A percentile compares a stretch with the other conserved stretches of the same genome.
Evolutionary conservation across 2,888 invertebrate species (phyloP).

Genomic region (Tenthredo livida): DNA sequence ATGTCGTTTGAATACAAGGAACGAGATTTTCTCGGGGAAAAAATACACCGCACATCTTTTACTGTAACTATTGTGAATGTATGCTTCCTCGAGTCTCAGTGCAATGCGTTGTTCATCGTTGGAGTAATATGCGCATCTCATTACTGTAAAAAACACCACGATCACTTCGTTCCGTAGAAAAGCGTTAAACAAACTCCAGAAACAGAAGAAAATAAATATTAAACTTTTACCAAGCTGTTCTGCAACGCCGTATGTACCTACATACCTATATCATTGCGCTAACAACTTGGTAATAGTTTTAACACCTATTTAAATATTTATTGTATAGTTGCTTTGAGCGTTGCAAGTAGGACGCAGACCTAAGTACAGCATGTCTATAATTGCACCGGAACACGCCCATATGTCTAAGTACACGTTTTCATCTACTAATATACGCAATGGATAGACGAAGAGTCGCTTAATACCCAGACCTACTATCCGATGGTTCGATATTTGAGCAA

Average conservation of each 20-base stretch:
- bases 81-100: background rate
- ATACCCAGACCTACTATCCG: background rate
- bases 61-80: slow-evolving; percentile 24
- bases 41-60: slow-evolving; percentile 21
- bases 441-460: background rate
- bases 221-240: background rate
- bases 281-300: slow-evolving; percentile 1
- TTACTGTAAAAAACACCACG: slow-evolving; percentile 19
- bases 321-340: background rate
- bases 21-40: slow-evolving; percentile 1
- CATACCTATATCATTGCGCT: background rate
- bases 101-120: background rate
- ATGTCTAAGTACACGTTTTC: slow-evolving; percentile 21
- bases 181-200: background rate
- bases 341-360: background rate
- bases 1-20: slow-evolving; percentile 2
- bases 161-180: background rate
- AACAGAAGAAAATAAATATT: background rate
- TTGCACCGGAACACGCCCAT: background rate
- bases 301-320: slow-evolving; percentile 42
- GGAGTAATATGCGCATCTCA: slow-evolving; percentile 24
- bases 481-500: slow-evolving; percentile 46
- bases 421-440: background rate
- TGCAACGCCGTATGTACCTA: background rate
- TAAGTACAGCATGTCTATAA: slow-evolving; percentile 7